phyloP scores from a whole-genome alignment of 2,797 vertebrate genomes.

The Rhinichthys osculus region DNA sequence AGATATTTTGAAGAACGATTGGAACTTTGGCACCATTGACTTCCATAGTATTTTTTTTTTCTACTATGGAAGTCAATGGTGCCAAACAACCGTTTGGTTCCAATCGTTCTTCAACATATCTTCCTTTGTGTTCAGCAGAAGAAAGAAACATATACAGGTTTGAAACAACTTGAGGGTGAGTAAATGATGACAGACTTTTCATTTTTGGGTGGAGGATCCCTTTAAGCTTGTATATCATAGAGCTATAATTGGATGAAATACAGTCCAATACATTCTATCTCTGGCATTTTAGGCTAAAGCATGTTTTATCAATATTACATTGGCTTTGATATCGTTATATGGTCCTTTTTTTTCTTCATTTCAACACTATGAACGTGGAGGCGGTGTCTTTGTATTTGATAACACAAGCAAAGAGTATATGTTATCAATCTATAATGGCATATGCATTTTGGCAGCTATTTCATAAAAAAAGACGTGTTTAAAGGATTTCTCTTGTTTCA shows the following conservation, averaged over 20 bases:
- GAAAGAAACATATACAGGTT: too few species aligned
- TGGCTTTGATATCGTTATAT: conserved; percentile 71
- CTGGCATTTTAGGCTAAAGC: conserved; percentile 72
- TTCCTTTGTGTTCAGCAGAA: too few species aligned
- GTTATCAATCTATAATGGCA: conserved; percentile 70
- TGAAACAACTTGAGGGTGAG: too few species aligned
- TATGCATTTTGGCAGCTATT: conserved; percentile 80
- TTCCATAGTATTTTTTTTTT: too few species aligned
- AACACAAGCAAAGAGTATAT: conserved; percentile 62
- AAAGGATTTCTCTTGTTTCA: conserved; percentile 33
- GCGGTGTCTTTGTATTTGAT: conserved; percentile 75
- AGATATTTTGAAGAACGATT: too few species aligned
- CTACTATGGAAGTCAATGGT: too few species aligned
- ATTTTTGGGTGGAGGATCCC: too few species aligned
- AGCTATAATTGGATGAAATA: conserved; percentile 54
- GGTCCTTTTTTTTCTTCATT: conserved; percentile 48
- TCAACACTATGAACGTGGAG: conserved; percentile 65
- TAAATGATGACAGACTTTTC: too few species aligned
- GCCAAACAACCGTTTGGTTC: too few species aligned
- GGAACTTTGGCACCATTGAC: too few species aligned
- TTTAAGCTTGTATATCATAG: conserved; percentile 48
- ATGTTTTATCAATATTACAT: conserved; percentile 79
- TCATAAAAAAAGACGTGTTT: conserved; percentile 60
- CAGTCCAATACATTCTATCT: conserved; percentile 65
- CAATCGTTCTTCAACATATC: too few species aligned